These are phyloP conservation scores for Cyanistes caeruleus DNA, from an alignment of 2,113 vertebrate genomes.

Conservation along the genomic window DNA sequence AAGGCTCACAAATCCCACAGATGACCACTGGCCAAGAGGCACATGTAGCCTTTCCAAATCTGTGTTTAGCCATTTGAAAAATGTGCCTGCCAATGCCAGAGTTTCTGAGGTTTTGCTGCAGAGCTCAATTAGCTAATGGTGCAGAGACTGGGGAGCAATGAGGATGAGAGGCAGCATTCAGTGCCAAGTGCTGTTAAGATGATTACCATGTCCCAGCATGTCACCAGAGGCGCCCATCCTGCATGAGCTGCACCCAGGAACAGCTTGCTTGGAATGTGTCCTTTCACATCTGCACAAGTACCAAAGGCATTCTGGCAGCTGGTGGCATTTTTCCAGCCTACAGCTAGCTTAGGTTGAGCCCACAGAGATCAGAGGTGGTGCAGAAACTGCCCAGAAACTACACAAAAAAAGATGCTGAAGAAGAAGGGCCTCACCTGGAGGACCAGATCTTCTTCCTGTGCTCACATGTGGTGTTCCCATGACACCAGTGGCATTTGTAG, in stretches of 20 bases:
- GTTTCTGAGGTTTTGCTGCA: background rate
- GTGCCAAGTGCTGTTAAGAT: slow-evolving; percentile 3
- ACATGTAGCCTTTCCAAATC: background rate
- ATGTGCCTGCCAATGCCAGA: background rate
- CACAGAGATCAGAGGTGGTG: background rate
- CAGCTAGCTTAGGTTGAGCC: background rate
- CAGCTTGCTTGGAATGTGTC: background rate
- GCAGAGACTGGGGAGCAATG: accelerated
- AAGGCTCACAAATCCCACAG: accelerated
- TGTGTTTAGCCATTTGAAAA: background rate
- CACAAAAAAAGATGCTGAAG: background rate
- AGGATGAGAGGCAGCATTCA: background rate
- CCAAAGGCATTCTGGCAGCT: background rate
- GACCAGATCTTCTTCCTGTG: background rate
- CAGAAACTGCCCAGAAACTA: background rate
- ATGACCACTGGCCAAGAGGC: background rate
- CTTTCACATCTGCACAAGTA: background rate
- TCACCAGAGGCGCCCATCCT: background rate
- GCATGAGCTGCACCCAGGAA: background rate
- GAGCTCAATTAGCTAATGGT: slow-evolving; percentile 51
- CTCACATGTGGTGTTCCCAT: accelerated
- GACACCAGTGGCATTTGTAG: background rate
- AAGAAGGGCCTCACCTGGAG: background rate
- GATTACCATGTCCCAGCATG: background rate
- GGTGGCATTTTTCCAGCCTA: background rate